Conservation (phyloP, 2,797 vertebrate species). For the Cryptoblepharus egeriae region DNA sequence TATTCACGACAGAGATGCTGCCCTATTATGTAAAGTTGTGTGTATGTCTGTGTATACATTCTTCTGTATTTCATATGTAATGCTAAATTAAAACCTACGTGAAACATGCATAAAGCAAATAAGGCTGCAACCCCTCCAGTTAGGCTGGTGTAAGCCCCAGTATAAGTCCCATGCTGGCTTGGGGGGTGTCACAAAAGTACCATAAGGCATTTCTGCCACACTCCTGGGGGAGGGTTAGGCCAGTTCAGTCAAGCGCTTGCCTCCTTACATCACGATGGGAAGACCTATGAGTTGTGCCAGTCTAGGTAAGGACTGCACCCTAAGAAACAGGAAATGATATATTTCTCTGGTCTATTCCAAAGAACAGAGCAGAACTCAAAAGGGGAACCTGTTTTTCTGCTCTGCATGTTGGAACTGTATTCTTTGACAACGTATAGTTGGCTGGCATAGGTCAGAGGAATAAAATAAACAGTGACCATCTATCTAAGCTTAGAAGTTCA, state of each 20-base stretch:
- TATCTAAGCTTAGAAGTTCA: no score
- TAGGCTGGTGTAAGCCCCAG: no score
- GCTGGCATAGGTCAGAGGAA: not conserved
- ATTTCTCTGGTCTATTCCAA: not conserved
- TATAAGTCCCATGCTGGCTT: no score
- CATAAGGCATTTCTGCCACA: no score
- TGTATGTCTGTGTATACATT: not conserved
- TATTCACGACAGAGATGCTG: not conserved
- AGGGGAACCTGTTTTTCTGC: not conserved
- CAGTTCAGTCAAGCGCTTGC: no score
- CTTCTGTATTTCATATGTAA: not conserved
- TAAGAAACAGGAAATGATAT: slow-evolving; percentile 18
- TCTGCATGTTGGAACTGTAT: not conserved
- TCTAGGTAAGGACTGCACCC: no score
- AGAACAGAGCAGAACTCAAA: not conserved
- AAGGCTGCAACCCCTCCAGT: no score
- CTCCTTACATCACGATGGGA: no score
- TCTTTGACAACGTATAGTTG: not conserved
- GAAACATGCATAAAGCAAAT: not conserved
- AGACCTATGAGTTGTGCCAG: no score
- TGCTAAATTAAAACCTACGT: not conserved
- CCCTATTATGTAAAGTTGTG: not conserved
- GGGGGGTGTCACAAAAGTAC: no score
- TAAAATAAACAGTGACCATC: no score
- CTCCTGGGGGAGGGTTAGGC: no score